A percentile compares a stretch with the other conserved stretches of the same genome.
phyloP scores from a whole-genome alignment of 1,140 invertebrate species.

The Frieseomelitta varia region DNA sequence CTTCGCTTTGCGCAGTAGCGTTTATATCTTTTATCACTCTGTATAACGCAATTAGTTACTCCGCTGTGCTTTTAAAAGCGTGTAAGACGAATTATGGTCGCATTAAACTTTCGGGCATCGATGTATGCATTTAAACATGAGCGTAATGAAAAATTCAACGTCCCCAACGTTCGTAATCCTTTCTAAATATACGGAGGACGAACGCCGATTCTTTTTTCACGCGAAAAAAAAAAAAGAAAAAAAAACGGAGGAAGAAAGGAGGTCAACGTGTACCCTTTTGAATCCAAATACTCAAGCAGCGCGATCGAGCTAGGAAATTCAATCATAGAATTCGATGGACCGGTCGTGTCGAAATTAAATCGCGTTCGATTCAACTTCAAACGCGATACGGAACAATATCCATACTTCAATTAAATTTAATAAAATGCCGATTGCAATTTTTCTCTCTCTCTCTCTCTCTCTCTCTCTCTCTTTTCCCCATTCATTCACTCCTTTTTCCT shows the following conservation, averaged over 20 bases:
- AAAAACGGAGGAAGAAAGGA: no score
- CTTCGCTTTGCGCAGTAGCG: no score
- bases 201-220: neutral
- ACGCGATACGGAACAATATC: conserved; percentile 22
- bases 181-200: neutral
- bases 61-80: neutral
- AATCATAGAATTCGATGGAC: neutral
- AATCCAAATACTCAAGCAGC: conserved; percentile 7
- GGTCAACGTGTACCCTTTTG: neutral
- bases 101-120: neutral
- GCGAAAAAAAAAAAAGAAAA: no score
- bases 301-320: neutral
- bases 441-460: no score
- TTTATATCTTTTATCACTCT: neutral
- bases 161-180: neutral
- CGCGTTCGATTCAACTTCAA: conserved; percentile 21
- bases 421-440: conserved; percentile 4
- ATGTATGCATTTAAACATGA: neutral
- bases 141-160: neutral
- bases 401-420: conserved; percentile 36
- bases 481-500: neutral
- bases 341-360: conserved; percentile 19
- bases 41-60: neutral
- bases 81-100: neutral
- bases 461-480: no score